Base-by-base conservation (phyloP, 2,797 vertebrate genomes). In the Falco cherrug region DNA sequence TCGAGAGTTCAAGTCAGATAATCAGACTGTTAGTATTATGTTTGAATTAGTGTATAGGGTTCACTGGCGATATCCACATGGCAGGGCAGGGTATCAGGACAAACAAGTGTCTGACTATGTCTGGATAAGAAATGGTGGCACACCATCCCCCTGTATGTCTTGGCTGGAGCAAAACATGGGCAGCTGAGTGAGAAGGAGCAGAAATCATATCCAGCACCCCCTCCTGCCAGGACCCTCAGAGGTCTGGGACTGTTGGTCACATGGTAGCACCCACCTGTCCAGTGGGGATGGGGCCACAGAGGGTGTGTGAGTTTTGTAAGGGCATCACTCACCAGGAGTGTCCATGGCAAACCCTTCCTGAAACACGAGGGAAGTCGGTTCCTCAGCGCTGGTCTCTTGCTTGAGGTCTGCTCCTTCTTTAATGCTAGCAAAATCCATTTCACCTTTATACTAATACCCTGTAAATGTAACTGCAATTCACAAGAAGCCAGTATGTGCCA, bases 401-500 rank as follows among this genome's bases (percentile, higher is more conserved):
- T 83, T 73, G 84, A 71, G 57, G 28, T 26, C 65, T 91, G 20
- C 45, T 85, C 24, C 56, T 48, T 70, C 81, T 83, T 87, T 75
- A 71, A 39, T 26, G n/a, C 50, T 56, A 88, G 37, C 9, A 75
- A 91, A 86, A 96, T 60, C 48, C 3, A 6, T 28, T 68, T 87
- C 89, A 48, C 60, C 51, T 76, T 63, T 75, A 4, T 13, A 18
- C 54, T 84, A 83, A 60, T 16, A 61, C 51, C 9, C 39, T 89
- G 53, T 74, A 87, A 93, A 84, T 53, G 28, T 39, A 90, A 73
- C 84, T 81, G 92, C 69, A 76, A 33, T 78, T 89, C 76, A 51
- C 35, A 51, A 81, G 69, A 92, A 93, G 43, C 6, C 37, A 28
- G 54, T 4, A 31, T 39, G 56, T 60, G 67, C 76, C 25, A 22